Conservation (phyloP, 2,888 invertebrate species). For the Dendrolimus houi region DNA sequence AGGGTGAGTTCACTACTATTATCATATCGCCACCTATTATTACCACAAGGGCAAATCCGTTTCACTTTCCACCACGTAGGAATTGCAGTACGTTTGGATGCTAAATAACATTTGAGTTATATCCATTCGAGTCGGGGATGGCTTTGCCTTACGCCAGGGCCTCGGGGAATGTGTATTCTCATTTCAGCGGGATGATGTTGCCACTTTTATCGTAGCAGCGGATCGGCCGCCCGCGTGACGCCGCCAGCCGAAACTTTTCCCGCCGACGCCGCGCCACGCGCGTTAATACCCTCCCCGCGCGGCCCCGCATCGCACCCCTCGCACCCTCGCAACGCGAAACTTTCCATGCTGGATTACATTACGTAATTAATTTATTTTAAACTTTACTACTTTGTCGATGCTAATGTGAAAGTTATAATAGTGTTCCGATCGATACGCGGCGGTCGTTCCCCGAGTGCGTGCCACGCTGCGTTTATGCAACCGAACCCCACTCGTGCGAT, state of each 20-base stretch:
- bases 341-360: constrained; percentile 52
- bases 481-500: not conserved
- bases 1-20: constrained; percentile 82
- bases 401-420: constrained; percentile 37
- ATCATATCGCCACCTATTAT: too few relatives aligned
- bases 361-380: constrained; percentile 51
- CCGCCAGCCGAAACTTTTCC: constrained; percentile 40
- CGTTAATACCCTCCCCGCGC: constrained; percentile 1
- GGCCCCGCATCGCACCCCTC: constrained; percentile 5
- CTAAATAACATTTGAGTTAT: too few relatives aligned
- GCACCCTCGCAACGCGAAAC: constrained; percentile 27
- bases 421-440: constrained; percentile 7
- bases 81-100: too few relatives aligned
- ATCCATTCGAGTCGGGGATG: too few relatives aligned
- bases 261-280: constrained; percentile 26
- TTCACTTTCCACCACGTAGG: not conserved
- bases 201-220: too few relatives aligned
- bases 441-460: not conserved
- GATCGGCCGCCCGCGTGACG: constrained; percentile 6
- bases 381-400: constrained; percentile 31
- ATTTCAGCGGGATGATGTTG: too few relatives aligned
- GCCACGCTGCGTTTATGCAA: not conserved
- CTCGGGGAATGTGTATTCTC: too few relatives aligned
- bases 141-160: too few relatives aligned
- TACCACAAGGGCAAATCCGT: too few relatives aligned